Conservation (phyloP, 2,113 vertebrate species). For the Nymphicus hollandicus region DNA sequence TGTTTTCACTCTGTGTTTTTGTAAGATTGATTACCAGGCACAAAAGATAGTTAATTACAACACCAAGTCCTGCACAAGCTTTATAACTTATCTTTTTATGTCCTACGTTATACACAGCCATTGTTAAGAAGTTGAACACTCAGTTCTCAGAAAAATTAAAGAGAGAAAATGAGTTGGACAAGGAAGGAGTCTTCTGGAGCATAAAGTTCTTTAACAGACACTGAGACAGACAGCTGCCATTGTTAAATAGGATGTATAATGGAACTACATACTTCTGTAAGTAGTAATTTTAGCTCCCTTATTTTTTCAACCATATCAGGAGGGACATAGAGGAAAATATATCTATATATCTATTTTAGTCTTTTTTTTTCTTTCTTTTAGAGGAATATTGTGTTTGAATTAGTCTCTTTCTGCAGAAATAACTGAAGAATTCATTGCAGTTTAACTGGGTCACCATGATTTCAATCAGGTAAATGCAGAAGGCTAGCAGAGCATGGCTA, state of each 20-base stretch:
- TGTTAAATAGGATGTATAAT: background rate
- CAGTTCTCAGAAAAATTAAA: background rate
- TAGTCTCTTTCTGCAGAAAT: background rate
- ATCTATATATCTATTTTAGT: background rate
- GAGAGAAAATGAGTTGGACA: background rate
- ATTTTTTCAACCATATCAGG: background rate
- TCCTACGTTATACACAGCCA: background rate
- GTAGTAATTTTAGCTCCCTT: background rate
- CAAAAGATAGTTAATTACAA: constrained; percentile 27
- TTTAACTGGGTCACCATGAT: background rate
- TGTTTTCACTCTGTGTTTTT: background rate
- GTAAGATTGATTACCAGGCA: constrained; percentile 15
- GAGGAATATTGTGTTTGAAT: background rate
- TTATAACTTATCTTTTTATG: background rate
- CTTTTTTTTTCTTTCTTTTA: background rate
- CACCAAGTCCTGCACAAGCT: constrained; percentile 38
- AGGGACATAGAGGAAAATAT: background rate
- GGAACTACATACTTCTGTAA: background rate
- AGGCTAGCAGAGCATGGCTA: background rate
- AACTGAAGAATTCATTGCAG: background rate
- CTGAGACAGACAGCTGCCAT: background rate
- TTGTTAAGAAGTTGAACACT: background rate
- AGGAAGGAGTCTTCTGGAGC: background rate
- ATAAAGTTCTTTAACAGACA: background rate
- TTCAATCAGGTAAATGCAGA: background rate